Evolutionary conservation across 2,113 vertebrate genomes (phyloP), one percentile per base, ranked within the genome.

Genomic region (Trichomycterus rosablanca): DNA sequence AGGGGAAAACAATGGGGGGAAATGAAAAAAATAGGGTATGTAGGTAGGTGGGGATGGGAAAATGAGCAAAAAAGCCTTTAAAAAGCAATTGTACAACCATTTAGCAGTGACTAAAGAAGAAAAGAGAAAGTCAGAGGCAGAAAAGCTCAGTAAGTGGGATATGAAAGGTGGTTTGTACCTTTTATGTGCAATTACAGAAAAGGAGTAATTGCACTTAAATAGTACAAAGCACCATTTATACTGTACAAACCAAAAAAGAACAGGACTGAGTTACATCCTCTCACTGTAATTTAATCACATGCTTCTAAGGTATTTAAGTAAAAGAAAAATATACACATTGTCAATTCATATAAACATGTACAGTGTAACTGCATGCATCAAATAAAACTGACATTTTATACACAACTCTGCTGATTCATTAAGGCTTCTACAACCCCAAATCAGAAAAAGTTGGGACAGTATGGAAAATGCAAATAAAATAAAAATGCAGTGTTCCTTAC

Each of bases 21-120:
- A n/a, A 32, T 18, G 12, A 30, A n/a, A 34, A 56, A n/a, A n/a
- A n/a, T n/a, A n/a, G n/a, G 16, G 22, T 24, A 23, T 32, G 37
- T 37, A 15, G 49, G 34, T 26, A 22, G 16, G 14, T 23, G 9
- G 6, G 15, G 18, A 7, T 23, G 44, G 59, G 45, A 46, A 66
- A 74, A 75, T 58, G 58, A 35, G 42, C 10, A 59, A 12, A 39
- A 63, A 51, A 71, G 66, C 72, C 67, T 78, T 78, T 78, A 77
- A 80, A 78, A 83, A 55, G 66, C 79, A 81, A 76, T 79, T 72
- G 74, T 59, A 59, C 73, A 75, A 56, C 76, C 78, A 83, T 82
- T 81, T 78, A 49, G 55, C 69, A 59, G 34, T 69, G 67, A 69
- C 49, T 65, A 69, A 44, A 67, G 51, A 62, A 51, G 54, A 73